Base-by-base conservation (phyloP, 1,140 invertebrate genomes). In the Lepidostoma basale region DNA sequence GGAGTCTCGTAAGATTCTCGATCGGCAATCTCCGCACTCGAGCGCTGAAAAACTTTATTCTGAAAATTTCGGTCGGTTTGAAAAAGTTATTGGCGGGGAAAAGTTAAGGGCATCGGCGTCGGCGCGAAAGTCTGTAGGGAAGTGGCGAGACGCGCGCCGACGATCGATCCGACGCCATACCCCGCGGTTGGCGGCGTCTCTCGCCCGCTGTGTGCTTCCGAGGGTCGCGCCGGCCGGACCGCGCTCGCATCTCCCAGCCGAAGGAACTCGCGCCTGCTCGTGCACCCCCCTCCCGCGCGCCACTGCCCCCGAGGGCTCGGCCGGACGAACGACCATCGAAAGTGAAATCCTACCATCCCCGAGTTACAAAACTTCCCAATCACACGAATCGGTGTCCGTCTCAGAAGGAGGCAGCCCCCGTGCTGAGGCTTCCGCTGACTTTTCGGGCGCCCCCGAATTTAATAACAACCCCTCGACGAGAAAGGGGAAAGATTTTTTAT, bases 91-190 rank as follows among this genome's bases (percentile, higher is more conserved):
- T 30, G 52, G 52, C 52, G 52, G 52, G 52, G 52, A 56, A 56
- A 56, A 56, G 52, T 56, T 56, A 14, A 4, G 26, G 14, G 26
- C 6, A 56, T 14, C n/a, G 12, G 25, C 52, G 28, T 14, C 52
- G 25, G 52, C 52, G 52, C 52, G 52, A 10, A 56, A 30, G 16
- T 16, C 16, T 3, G 52, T 56, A 9, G 25, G 25, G 12, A 56
- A 56, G 45, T 56, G 52, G 52, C 25, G 59, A 18, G 36, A 39
- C 59, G 59, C 59, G 59, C 28, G 25, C 25, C 52, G 52, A 14
- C 26, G 52, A 56, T 56, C 52, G 12, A 56, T 56, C 25, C 25
- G 39, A 9, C 18, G 12, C 45, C 22, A 12, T 12, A 10, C 16
- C 45, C 12, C 33, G 39, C n/a, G 39, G 23, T 25, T 40, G n/a